These are phyloP conservation scores for Philaethria dido DNA, from an alignment of 2,888 invertebrate genomes.

Conservation along the genomic window DNA sequence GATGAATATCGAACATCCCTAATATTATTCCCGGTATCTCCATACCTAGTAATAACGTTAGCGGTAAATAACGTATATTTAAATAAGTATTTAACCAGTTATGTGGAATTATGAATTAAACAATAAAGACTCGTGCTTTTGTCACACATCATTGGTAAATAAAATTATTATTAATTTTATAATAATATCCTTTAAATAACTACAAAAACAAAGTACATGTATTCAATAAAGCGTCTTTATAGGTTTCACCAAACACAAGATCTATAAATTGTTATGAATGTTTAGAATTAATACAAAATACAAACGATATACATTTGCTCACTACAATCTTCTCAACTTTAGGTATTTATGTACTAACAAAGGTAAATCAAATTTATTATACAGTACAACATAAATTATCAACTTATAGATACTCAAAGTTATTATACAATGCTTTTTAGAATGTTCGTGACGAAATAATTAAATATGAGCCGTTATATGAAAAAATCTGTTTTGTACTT, in stretches of 20 bases:
- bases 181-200: not conserved
- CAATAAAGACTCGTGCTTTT: not conserved
- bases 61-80: conserved; percentile 14
- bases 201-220: not conserved
- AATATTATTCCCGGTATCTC: not conserved
- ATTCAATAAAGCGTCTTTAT: not conserved
- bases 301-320: conserved; percentile 55
- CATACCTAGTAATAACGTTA: not conserved
- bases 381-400: not conserved
- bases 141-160: conserved; percentile 8
- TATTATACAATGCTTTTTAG: conserved; percentile 44
- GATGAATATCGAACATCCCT: not conserved
- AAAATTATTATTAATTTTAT: not conserved
- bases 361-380: conserved; percentile 54
- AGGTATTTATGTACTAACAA: conserved; percentile 56
- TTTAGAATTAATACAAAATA: conserved; percentile 56
- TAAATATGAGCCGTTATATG: conserved; percentile 60
- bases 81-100: not conserved
- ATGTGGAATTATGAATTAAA: conserved; percentile 13
- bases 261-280: not conserved
- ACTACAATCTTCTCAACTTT: conserved; percentile 55
- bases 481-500: conserved; percentile 57
- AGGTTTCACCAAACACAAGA: not conserved
- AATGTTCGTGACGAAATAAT: conserved; percentile 54
- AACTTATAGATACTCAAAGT: not conserved